phyloP scores from a whole-genome alignment of 2,797 vertebrate species.

The Lithobates sylvaticus region DNA sequence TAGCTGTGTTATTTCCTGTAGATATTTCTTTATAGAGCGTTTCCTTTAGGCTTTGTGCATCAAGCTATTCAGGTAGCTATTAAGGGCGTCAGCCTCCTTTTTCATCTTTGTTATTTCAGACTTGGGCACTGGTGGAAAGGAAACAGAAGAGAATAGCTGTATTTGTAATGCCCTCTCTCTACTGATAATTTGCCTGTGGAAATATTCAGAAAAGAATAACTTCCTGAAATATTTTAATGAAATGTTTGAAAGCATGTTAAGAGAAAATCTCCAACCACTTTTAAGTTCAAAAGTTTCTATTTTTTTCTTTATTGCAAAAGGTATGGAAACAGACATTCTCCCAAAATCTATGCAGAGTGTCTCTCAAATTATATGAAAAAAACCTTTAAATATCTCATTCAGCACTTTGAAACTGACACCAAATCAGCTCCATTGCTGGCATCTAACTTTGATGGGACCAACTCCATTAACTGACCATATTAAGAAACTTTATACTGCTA shows the following conservation, averaged over 20 bases:
- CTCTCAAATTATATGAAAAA: too few relatives aligned
- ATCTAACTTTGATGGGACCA: too few relatives aligned
- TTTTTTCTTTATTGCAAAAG: not conserved
- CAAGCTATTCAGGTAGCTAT: slow-evolving; percentile 68
- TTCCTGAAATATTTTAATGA: slow-evolving; percentile 80
- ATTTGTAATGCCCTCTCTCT: slow-evolving; percentile 73
- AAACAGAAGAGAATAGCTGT: slow-evolving; percentile 79
- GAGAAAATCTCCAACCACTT: slow-evolving; percentile 1
- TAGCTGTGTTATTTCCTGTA: slow-evolving; percentile 57
- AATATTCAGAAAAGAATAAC: slow-evolving; percentile 87
- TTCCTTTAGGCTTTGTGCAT: slow-evolving; percentile 69
- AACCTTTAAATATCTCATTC: too few relatives aligned
- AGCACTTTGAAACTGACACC: too few relatives aligned
- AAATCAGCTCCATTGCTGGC: too few relatives aligned
- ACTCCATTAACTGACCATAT: too few relatives aligned
- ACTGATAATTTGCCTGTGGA: slow-evolving; percentile 84
- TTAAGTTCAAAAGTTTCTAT: not conserved
- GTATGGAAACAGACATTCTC: too few relatives aligned
- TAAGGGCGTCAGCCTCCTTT: slow-evolving; percentile 77
- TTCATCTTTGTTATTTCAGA: slow-evolving; percentile 82
- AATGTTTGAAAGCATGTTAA: slow-evolving; percentile 37
- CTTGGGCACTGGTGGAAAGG: slow-evolving; percentile 76
- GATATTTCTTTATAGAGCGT: slow-evolving; percentile 63
- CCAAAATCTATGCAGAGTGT: too few relatives aligned
- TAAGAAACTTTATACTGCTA: too few relatives aligned